Evolutionary conservation across 2,888 invertebrate species (phyloP), one percentile per base, ranked within the genome.

Genomic region (Thera obeliscata): DNA sequence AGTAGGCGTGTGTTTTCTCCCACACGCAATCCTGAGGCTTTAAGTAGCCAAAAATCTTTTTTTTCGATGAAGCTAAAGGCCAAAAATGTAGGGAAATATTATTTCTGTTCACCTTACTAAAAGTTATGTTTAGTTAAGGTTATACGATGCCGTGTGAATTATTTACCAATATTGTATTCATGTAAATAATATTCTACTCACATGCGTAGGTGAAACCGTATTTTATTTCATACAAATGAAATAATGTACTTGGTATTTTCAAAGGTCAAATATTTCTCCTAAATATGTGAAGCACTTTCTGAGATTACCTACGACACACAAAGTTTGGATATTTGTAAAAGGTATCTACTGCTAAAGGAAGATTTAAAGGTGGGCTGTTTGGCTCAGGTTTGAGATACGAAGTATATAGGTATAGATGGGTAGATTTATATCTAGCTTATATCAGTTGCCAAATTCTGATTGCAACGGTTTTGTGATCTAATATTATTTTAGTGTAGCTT

Each of bases 281-380:
- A 69, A 70, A 71, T 66, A 66, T 69, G 43, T 54, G 46, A 62
- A 72, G 72, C 69, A 74, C 72, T 74, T 72, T 64, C 66, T 59
- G 61, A 61, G 49, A 72, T 72, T 74, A 64, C 63, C 50, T 60
- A 64, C 61, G 61, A 61, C 66, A 66, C 46, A 54, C 55, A 64
- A 71, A 67, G 66, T 67, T 69, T 57, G 56, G 58, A 68, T 63
- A 55, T 63, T 54, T 68, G 59, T 62, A 67, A 56, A 66, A 68
- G 55, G 63, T 64, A 65, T 69, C 22, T 55, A 49, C 54, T 55
- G 59, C 49, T 67, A 64, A 48, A 55, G 61, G 61, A 55, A 64
- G 67, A 61, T 70, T 66, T 66, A 66, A 68, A 69, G 67, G 72
- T 69, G 66, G 59, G 57, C 49, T 52, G 66, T 67, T 74, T 71